Conservation (phyloP, 1,140 invertebrate species). For the Pemphigus obesinymphae region DNA sequence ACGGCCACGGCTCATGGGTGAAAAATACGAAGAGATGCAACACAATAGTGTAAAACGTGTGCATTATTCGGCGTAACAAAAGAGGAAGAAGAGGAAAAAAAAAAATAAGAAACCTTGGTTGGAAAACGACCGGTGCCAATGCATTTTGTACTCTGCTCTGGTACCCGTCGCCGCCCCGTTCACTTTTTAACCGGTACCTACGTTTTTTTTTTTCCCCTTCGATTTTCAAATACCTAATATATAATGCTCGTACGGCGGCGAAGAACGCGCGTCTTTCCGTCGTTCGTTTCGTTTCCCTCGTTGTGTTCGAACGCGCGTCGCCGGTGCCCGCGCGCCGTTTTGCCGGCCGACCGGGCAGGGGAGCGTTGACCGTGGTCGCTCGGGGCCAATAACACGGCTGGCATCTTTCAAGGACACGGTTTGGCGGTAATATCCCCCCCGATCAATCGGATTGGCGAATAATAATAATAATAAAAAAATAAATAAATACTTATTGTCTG, state of each 20-base stretch:
- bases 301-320: background rate
- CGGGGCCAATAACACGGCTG: constrained; percentile 31
- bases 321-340: background rate
- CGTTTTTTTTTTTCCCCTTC: background rate
- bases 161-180: background rate
- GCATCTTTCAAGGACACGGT: constrained; percentile 38
- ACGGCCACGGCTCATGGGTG: background rate
- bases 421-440: constrained; percentile 32
- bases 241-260: background rate
- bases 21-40: background rate
- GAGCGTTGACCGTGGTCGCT: constrained; percentile 25
- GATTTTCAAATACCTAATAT: background rate
- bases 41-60: constrained; percentile 1
- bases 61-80: constrained; percentile 14
- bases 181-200: background rate
- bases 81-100: background rate
- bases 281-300: background rate
- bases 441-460: constrained; percentile 26
- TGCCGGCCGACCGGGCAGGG: constrained; percentile 3
- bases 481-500: constrained; percentile 19
- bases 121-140: constrained; percentile 3
- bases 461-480: no score
- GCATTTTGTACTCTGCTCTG: background rate
- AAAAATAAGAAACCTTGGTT: constrained; percentile 10
- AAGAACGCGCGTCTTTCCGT: background rate